Conservation (phyloP, 1,140 invertebrate species). For the Lysiphlebus fabarum region DNA sequence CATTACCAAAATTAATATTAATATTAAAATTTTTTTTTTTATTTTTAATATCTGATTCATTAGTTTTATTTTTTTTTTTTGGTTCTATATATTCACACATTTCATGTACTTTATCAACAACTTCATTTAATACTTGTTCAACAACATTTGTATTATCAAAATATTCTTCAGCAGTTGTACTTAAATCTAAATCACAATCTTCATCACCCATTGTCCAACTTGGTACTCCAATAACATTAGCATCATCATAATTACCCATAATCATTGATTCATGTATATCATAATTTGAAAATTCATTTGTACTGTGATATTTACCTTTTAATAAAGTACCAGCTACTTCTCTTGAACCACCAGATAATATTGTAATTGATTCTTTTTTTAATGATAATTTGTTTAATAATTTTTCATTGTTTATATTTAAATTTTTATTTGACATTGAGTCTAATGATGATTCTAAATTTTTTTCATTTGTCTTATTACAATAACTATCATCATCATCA, state of each 20-base stretch:
- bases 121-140: constrained; percentile 59
- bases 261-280: constrained; percentile 41
- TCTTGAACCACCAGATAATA: constrained; percentile 40
- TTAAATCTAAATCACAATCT: constrained; percentile 54
- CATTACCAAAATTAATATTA: too few relatives aligned
- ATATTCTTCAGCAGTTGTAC: constrained; percentile 62
- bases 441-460: constrained; percentile 48
- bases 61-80: constrained; percentile 39
- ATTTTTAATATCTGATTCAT: constrained; percentile 27
- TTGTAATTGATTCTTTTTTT: constrained; percentile 34
- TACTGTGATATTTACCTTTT: constrained; percentile 50
- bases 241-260: constrained; percentile 41
- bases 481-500: constrained; percentile 1
- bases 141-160: constrained; percentile 57
- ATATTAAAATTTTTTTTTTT: constrained; percentile 44
- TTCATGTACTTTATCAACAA: constrained; percentile 56
- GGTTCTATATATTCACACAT: constrained; percentile 41
- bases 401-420: constrained; percentile 41
- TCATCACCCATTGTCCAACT: constrained; percentile 53
- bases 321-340: constrained; percentile 50
- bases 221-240: constrained; percentile 41
- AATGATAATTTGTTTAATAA: constrained; percentile 28
- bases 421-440: constrained; percentile 49
- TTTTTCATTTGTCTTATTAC: constrained; percentile 40
- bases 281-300: constrained; percentile 46